These are phyloP conservation scores for Drosophila kohkoa DNA, from an alignment of 1,140 invertebrate species.

Conservation along the genomic window DNA sequence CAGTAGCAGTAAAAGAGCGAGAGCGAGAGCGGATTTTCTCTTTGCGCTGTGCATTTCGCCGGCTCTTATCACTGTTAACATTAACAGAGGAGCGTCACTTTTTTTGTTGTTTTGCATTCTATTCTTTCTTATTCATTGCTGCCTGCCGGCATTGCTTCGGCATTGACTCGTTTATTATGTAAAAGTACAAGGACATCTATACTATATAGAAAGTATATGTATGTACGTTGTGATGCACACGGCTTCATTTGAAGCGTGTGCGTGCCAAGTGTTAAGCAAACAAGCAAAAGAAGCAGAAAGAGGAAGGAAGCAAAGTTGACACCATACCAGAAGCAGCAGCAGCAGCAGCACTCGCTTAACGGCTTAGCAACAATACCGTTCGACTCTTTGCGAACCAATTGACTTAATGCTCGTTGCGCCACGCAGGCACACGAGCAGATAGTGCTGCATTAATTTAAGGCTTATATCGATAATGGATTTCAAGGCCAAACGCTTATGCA, in stretches of 20 bases:
- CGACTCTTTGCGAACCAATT: constrained; percentile 16
- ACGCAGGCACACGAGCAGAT: background rate
- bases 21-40: constrained; percentile 2
- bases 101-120: constrained; percentile 23
- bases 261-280: constrained; percentile 70
- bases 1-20: background rate
- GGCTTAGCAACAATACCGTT: constrained; percentile 31
- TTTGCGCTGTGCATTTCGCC: constrained; percentile 57
- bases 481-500: constrained; percentile 17
- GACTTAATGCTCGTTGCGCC: constrained; percentile 33
- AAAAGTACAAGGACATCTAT: constrained; percentile 76
- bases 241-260: constrained; percentile 37
- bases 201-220: constrained; percentile 29
- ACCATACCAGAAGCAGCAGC: background rate
- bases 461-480: constrained; percentile 7
- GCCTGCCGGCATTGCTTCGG: constrained; percentile 22
- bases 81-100: constrained; percentile 33
- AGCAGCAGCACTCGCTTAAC: constrained; percentile 20
- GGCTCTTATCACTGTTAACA: constrained; percentile 68
- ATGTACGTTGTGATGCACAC: background rate
- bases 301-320: constrained; percentile 12
- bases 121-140: constrained; percentile 29
- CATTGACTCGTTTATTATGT: constrained; percentile 72
- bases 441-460: background rate
- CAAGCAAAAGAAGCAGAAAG: constrained; percentile 2